Percentiles rank a stretch among this genome's conserved stretches.
These are phyloP conservation scores for Rhinogobio ventralis DNA, from an alignment of 2,797 vertebrate species.

Conservation along the genomic window DNA sequence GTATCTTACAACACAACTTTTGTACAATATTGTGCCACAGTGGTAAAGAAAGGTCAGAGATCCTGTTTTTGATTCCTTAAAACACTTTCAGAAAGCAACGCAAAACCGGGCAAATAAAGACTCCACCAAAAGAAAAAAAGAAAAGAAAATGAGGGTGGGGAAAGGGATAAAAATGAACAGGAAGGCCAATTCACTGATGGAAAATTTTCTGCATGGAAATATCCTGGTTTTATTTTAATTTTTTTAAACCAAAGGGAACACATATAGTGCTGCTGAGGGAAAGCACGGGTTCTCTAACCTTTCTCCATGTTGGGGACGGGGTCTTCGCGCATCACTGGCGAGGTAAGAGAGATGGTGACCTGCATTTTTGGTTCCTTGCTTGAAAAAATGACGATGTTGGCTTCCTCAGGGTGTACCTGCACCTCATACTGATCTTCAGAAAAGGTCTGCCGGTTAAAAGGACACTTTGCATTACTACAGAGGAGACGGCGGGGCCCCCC, in stretches of 20 bases:
- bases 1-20: constrained; percentile 48
- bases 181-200: constrained; percentile 46
- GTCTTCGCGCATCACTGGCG: constrained; percentile 87
- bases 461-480: constrained; percentile 84
- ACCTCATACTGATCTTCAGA: constrained; percentile 87
- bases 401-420: constrained; percentile 81
- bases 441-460: constrained; percentile 87
- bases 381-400: constrained; percentile 84
- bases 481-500: constrained; percentile 68
- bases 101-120: constrained; percentile 55
- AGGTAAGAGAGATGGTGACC: constrained; percentile 87
- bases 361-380: constrained; percentile 88
- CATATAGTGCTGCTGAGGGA: constrained; percentile 76
- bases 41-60: constrained; percentile 86
- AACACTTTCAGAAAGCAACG: constrained; percentile 39
- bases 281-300: constrained; percentile 86
- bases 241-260: constrained; percentile 57
- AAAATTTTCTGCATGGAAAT: constrained; percentile 17
- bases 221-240: neutral
- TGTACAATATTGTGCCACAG: constrained; percentile 67
- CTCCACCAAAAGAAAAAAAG: constrained; percentile 8
- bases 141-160: neutral
- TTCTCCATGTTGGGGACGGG: constrained; percentile 79
- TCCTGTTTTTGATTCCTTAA: constrained; percentile 79
- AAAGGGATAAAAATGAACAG: constrained; percentile 33